These are phyloP conservation scores for Calameuta idolon DNA, from an alignment of 2,888 invertebrate genomes.

Conservation along the genomic window DNA sequence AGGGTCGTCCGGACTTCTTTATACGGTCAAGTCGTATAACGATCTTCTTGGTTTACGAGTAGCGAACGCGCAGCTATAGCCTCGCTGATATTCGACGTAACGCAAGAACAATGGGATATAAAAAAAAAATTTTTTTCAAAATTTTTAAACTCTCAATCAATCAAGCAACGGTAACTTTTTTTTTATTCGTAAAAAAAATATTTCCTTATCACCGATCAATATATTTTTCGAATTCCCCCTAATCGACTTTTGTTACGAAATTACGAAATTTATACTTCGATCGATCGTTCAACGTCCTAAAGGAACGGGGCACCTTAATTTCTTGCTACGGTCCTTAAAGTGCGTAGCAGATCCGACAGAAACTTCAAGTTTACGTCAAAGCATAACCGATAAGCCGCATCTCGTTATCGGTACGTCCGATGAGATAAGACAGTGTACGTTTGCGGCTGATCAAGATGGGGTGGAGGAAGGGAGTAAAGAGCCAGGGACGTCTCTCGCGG, in stretches of 20 bases:
- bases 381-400: neutral
- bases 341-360: neutral
- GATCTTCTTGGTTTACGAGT: neutral
- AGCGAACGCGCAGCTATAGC: neutral
- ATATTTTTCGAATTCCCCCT: too few relatives aligned
- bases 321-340: neutral
- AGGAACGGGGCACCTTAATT: neutral
- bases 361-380: neutral
- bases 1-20: constrained; percentile 10
- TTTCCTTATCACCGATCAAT: too few relatives aligned
- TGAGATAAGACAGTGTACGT: neutral
- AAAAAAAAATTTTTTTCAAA: too few relatives aligned
- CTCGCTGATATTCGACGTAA: too few relatives aligned
- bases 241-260: too few relatives aligned
- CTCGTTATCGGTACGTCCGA: neutral
- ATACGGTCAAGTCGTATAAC: constrained; percentile 1
- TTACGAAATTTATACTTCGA: too few relatives aligned
- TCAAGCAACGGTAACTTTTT: too few relatives aligned
- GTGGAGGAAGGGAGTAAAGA: neutral
- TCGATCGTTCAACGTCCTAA: neutral
- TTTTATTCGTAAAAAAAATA: too few relatives aligned
- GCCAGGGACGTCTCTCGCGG: neutral
- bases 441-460: neutral
- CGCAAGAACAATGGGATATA: too few relatives aligned
- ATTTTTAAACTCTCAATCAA: too few relatives aligned